Evolutionary conservation across 23 tunicate genomes (phyloP).

Genomic region (Botrylloides violaceus): DNA sequence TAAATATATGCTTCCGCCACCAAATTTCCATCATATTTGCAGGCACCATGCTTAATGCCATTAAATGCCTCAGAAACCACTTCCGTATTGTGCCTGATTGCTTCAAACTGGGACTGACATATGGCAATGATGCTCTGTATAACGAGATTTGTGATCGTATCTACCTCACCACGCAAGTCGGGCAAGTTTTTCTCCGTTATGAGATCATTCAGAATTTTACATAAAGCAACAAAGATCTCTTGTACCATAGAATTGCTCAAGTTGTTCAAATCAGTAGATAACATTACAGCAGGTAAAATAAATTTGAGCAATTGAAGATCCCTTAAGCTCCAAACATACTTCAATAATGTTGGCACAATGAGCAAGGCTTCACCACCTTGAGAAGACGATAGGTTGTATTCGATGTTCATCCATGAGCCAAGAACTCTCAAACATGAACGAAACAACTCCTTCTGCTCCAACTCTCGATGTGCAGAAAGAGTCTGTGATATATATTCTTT

Average conservation of each 20-base stretch:
- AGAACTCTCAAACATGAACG: conserved; percentile 31
- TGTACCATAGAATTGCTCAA: background rate
- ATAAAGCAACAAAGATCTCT: background rate
- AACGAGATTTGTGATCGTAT: background rate
- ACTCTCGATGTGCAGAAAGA: background rate
- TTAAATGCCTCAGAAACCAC: too few species aligned
- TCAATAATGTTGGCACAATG: conserved; percentile 3
- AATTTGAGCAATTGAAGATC: conserved; percentile 23
- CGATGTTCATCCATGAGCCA: conserved; percentile 53
- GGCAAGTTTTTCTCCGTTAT: background rate
- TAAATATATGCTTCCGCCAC: too few species aligned
- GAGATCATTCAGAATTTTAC: background rate
- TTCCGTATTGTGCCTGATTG: background rate
- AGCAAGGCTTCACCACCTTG: conserved; percentile 20
- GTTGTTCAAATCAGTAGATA: background rate
- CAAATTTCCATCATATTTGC: too few species aligned
- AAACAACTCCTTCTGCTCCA: background rate
- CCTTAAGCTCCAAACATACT: background rate
- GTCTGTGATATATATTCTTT: background rate
- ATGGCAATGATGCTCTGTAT: background rate
- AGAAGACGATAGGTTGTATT: conserved; percentile 30
- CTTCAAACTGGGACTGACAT: background rate
- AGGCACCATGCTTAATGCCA: too few species aligned
- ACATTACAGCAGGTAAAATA: conserved; percentile 39
- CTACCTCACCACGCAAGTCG: background rate